phyloP scores from a whole-genome alignment of 35 echinoderm and acorn worm genomes.

The Heliocidaris tuberculata region DNA sequence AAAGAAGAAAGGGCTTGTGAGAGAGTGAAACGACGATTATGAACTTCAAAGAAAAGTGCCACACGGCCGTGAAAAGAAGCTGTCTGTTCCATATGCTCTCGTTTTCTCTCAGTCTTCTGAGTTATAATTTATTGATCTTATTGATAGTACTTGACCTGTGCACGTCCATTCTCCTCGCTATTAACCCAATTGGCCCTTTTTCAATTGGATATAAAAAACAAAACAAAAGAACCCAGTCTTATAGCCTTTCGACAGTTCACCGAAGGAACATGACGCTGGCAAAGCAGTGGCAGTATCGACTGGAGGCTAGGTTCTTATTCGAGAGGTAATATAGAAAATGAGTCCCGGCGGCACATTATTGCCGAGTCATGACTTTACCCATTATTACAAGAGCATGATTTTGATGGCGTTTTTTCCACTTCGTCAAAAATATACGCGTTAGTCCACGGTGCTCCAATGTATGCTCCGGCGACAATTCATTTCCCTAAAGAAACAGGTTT shows the following conservation, averaged over 20 bases:
- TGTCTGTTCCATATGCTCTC: background rate
- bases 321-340: background rate
- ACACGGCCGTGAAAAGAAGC: background rate
- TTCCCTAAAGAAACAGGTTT: no score
- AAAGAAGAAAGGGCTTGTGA: no score
- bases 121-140: background rate
- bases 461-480: no score
- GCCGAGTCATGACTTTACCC: background rate
- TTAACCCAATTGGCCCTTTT: background rate
- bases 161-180: background rate
- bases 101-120: background rate
- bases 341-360: background rate
- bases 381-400: no score
- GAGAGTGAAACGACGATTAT: background rate
- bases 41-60: background rate
- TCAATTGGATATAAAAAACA: background rate
- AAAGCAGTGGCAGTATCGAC: background rate
- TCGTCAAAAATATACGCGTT: no score
- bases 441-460: no score
- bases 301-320: background rate
- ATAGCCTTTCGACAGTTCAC: background rate
- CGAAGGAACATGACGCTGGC: background rate
- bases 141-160: background rate
- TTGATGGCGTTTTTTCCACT: no score
- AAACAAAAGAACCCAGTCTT: background rate